Evolutionary conservation across 2,797 vertebrate species (phyloP).

Genomic region (Manis javanica): DNA sequence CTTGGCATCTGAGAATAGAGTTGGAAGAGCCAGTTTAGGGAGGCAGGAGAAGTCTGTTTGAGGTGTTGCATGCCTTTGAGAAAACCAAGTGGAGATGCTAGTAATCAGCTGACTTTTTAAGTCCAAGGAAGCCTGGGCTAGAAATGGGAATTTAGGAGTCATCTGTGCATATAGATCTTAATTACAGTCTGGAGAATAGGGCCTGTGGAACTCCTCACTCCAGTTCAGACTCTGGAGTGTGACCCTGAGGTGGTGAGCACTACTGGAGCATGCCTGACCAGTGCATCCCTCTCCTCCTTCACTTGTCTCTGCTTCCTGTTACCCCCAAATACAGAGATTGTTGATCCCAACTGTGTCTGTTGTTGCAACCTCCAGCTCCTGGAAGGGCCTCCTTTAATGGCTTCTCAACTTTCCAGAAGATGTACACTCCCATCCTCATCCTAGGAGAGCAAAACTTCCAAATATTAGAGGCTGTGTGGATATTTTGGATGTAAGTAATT

Average conservation of each 20-base stretch:
- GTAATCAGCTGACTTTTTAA: constrained; percentile 16
- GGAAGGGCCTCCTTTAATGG: neutral
- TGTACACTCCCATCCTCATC: constrained; percentile 1
- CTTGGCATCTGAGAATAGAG: neutral
- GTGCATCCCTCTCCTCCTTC: neutral
- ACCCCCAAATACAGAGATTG: neutral
- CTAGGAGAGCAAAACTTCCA: constrained; percentile 23
- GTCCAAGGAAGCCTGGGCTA: neutral
- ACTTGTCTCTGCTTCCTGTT: neutral
- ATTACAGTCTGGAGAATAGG: neutral
- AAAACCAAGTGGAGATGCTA: neutral
- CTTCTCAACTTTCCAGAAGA: neutral
- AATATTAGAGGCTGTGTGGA: neutral
- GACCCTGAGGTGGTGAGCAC: neutral
- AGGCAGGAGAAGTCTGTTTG: neutral
- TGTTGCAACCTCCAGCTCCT: neutral
- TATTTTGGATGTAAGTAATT: constrained; percentile 4
- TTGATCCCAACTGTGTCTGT: neutral
- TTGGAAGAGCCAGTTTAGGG: neutral
- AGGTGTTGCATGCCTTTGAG: neutral
- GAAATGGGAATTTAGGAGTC: neutral
- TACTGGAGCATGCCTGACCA: neutral
- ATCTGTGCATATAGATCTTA: neutral
- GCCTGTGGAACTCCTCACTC: neutral
- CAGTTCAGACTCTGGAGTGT: neutral